Evolutionary conservation across 2,888 invertebrate species (phyloP), one percentile per base, ranked within the genome.

Genomic region (Hesperia comma): DNA sequence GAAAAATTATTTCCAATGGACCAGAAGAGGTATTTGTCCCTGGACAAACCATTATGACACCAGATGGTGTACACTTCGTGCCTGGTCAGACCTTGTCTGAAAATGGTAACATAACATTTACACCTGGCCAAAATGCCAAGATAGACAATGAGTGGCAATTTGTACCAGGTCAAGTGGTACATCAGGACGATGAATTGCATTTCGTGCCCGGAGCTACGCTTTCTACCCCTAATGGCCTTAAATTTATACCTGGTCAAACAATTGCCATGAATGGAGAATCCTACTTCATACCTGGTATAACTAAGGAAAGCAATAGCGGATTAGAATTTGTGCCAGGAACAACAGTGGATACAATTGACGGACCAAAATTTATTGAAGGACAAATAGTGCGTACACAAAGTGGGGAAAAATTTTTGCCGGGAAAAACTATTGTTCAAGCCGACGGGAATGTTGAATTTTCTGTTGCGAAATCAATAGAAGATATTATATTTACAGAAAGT

Each of bases 161-260:
- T 74, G 88, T 95, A 33, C 95, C 95, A 2, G 95, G 95, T 0
- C 95, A 95, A 81, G 92, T 92, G 32, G 75, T 94, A 57, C 90
- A 92, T 72, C 94, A 94, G 75, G 93, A 94, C 68, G 87, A 93
- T 70, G 91, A 93, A 70, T 70, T 90, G 26, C 93, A 92, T 72
- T 95, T 95, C 74, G 86, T 95, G 43, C 94, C 95, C 60, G 95
- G 95, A 19, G 94, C 95, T 71, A 95, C 95, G 0, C 85, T 95
- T 68, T 84, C 94, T 40, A 95, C 95, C 12, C 90, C 93, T 4
- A 94, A 94, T 76, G 95, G 95, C 2, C 85, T 94, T 0, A 94
- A 93, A 74, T 95, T 95, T 79, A 90, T 95, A 49, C 94, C 95
- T 0, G 95, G 95, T 1, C 95, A 95, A 80, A 94, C 94, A 62